Evolutionary conservation across 1,140 invertebrate genomes (phyloP), one percentile per base, ranked within the genome.

Genomic region (Euglossa dilemma): DNA sequence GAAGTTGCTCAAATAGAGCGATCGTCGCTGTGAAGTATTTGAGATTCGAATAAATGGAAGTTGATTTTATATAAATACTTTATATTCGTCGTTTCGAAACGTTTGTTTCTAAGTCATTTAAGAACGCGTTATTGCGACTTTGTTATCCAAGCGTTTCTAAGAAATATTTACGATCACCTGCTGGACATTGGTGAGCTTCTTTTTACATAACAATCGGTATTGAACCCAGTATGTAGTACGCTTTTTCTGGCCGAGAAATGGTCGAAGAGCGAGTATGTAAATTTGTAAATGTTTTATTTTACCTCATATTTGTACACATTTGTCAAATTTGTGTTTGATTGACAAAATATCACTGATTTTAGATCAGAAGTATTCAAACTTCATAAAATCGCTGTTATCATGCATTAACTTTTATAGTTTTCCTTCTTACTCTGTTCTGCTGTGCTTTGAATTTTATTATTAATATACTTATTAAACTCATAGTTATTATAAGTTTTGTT

Each of bases 1-100:
- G 73, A 83, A 76, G 54, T 85, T 85, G 79, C 79, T 85, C 83
- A 75, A 69, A 67, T 28, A 20, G 78, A 74, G 78, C 64, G 63
- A 75, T 85, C 28, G 52, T 73, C 71, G 66, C 78, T 80, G 71
- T 81, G 64, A 70, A 69, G 54, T 80, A 85, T 85, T 80, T 85
- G 79, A 85, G 72, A 85, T 85, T 75, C 79, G 67, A 83, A 81
- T 83, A 77, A 72, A 69, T 83, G 64, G 74, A 77, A 77, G 84
- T 85, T 85, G 80, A 85, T 85, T 85, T 85, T 85, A 85, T 85
- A 85, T 72, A 85, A 85, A 85, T 85, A 85, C 83, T 85, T 85
- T 85, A 85, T 83, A 85, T 77, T 83, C 59, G 66, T 83, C 80
- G 84, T 85, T 85, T 85, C 50, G 66, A 72, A 83, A 77, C 67